phyloP scores from a whole-genome alignment of 2,113 vertebrate species.

The Brevimyrus niger region DNA sequence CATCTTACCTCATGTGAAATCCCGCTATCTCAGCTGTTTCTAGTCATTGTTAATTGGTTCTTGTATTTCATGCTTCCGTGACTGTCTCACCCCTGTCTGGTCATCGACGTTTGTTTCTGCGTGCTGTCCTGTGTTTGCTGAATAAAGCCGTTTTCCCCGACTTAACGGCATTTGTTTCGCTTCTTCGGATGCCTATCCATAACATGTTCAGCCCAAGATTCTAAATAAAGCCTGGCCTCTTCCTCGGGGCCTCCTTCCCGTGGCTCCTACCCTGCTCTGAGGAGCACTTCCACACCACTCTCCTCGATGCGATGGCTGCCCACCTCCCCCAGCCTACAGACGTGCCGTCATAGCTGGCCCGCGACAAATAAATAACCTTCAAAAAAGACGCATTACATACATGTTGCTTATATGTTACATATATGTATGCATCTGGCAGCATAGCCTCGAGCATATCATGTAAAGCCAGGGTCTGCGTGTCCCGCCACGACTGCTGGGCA shows the following conservation, averaged over 20 bases:
- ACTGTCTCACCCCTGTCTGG: too few relatives aligned
- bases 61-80: too few relatives aligned
- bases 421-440: neutral
- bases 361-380: neutral
- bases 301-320: neutral
- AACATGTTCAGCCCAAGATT: neutral
- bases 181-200: too few relatives aligned
- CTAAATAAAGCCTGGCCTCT: neutral
- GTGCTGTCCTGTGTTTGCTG: too few relatives aligned
- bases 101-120: too few relatives aligned
- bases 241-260: neutral
- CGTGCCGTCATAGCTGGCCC: neutral
- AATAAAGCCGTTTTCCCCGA: too few relatives aligned
- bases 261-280: neutral
- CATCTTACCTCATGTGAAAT: too few relatives aligned
- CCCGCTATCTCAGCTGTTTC: too few relatives aligned
- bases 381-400: neutral
- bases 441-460: neutral
- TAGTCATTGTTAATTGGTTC: too few relatives aligned
- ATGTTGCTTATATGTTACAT: neutral
- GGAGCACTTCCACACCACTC: neutral
- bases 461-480: neutral
- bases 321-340: neutral
- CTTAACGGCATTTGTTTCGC: too few relatives aligned
- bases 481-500: neutral